Percentiles rank a stretch among this genome's conserved stretches.
Conservation (phyloP, 2,888 invertebrate species). For the Melanostoma scalare region DNA sequence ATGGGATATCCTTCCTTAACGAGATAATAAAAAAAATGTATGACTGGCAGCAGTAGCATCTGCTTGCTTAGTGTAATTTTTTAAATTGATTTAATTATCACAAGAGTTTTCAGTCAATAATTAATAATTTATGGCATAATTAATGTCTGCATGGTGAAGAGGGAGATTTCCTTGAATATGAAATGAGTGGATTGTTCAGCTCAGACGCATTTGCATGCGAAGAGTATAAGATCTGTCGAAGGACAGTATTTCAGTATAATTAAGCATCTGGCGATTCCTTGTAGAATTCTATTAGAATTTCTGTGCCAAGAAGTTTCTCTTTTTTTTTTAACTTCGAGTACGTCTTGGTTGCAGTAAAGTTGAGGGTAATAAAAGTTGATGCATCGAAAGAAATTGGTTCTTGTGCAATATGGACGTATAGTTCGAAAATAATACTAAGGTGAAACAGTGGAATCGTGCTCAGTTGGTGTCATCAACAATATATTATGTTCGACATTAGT, state of each 20-base stretch:
- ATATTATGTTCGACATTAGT: too few relatives aligned
- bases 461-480: too few relatives aligned
- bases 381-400: too few relatives aligned
- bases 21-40: constrained; percentile 1
- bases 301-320: neutral
- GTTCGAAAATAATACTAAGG: too few relatives aligned
- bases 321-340: too few relatives aligned
- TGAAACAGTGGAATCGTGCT: too few relatives aligned
- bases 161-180: constrained; percentile 45
- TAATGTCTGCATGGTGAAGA: constrained; percentile 32
- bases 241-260: constrained; percentile 31
- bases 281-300: neutral
- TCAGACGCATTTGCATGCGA: constrained; percentile 55
- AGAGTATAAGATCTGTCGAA: constrained; percentile 23
- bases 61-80: constrained; percentile 54
- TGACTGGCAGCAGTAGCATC: constrained; percentile 15
- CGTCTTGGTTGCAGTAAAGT: too few relatives aligned
- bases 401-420: too few relatives aligned
- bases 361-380: too few relatives aligned
- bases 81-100: constrained; percentile 68
- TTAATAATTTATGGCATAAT: constrained; percentile 71
- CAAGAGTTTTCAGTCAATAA: constrained; percentile 68
- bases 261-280: neutral
- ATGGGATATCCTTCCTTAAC: constrained; percentile 1
- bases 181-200: constrained; percentile 44